Evolutionary conservation across 2,888 invertebrate species (phyloP).

Genomic region (Apantesis nais): DNA sequence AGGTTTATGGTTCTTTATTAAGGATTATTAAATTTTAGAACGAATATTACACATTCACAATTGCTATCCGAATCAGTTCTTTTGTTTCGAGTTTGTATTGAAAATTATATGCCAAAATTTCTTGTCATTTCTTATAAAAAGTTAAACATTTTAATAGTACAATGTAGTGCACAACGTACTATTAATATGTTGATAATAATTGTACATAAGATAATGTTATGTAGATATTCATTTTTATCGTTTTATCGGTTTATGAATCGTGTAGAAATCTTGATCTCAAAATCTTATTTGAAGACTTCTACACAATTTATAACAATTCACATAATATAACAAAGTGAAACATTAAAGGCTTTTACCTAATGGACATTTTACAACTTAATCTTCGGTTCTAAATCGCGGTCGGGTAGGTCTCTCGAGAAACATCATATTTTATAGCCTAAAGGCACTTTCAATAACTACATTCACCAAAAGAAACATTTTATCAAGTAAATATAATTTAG

Average conservation of each 20-base stretch:
- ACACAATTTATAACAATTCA: not conserved
- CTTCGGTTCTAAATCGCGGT: not conserved
- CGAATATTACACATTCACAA: too few species aligned
- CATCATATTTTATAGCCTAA: slow-evolving; percentile 4
- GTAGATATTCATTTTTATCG: too few species aligned
- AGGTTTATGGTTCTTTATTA: too few species aligned
- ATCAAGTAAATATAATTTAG: not conserved
- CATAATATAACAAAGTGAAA: not conserved
- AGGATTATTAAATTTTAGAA: too few species aligned
- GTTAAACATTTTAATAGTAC: too few species aligned
- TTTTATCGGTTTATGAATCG: too few species aligned
- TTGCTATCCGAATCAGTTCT: not conserved
- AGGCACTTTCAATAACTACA: not conserved
- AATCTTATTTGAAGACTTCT: not conserved
- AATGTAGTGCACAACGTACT: too few species aligned
- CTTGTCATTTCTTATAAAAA: too few species aligned
- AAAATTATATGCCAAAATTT: too few species aligned
- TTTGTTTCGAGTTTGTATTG: too few species aligned
- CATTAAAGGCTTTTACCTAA: not conserved
- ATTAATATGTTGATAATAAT: too few species aligned
- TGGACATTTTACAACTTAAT: slow-evolving; percentile 1
- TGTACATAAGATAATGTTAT: too few species aligned
- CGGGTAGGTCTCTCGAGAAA: not conserved
- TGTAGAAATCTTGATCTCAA: not conserved
- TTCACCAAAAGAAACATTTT: not conserved